These are phyloP conservation scores for Helicoverpa armigera DNA, from an alignment of 1,140 invertebrate species.

Conservation along the genomic window DNA sequence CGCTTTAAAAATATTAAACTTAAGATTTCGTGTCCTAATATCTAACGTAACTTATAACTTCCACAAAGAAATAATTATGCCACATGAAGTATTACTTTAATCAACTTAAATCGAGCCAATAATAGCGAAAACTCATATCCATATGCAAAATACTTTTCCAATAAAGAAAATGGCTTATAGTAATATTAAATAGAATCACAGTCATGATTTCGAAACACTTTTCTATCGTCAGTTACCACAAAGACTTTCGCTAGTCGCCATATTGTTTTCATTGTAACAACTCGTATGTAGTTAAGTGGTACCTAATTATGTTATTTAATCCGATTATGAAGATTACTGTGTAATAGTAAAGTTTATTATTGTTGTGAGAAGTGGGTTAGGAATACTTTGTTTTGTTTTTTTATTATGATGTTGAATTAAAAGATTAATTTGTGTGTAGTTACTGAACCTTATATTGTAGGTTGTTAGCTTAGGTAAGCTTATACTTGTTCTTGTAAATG, in stretches of 20 bases:
- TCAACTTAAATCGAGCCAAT: too few relatives aligned
- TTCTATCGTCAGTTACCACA: slow-evolving; percentile 10
- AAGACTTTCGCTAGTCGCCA: slow-evolving; percentile 21
- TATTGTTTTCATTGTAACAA: slow-evolving; percentile 15
- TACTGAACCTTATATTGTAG: too few relatives aligned
- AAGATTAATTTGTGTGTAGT: too few relatives aligned
- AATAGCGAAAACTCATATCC: too few relatives aligned
- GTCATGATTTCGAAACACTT: slow-evolving; percentile 19
- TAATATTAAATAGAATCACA: slow-evolving; percentile 3
- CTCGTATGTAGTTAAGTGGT: background rate
- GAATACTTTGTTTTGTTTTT: background rate
- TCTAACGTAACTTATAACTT: too few relatives aligned
- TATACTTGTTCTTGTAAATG: too few relatives aligned
- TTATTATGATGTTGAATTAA: background rate
- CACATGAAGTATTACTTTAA: too few relatives aligned
- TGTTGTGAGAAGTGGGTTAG: slow-evolving; percentile 23
- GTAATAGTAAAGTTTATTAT: background rate
- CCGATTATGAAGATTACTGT: background rate
- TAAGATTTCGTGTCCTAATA: too few relatives aligned
- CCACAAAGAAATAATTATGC: too few relatives aligned
- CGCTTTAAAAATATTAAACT: too few relatives aligned
- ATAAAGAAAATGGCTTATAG: slow-evolving; percentile 15
- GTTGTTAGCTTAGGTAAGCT: too few relatives aligned
- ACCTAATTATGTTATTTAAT: slow-evolving; percentile 21
- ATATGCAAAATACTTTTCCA: background rate